Evolutionary conservation across 2,888 invertebrate genomes (phyloP).

Genomic region (Philhelius pedissequus): DNA sequence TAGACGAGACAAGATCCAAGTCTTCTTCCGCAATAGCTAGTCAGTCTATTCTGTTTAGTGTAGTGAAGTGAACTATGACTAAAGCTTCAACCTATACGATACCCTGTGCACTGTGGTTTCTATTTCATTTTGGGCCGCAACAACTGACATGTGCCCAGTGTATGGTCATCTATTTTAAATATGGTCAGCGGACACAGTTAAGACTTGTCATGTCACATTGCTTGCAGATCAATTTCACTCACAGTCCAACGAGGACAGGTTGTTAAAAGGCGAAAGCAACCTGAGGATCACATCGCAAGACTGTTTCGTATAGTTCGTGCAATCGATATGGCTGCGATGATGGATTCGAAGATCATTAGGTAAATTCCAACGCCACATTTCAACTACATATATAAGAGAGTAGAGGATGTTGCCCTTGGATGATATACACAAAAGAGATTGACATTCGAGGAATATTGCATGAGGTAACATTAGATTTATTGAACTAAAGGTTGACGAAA

Average conservation of each 20-base stretch:
- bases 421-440: conserved; percentile 1
- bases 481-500: not conserved
- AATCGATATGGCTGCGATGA: not conserved
- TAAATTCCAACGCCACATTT: conserved; percentile 41
- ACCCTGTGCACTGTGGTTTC: conserved; percentile 45
- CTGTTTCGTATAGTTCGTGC: not conserved
- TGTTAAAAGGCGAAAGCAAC: conserved; percentile 58
- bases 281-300: not conserved
- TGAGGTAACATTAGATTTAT: conserved; percentile 22
- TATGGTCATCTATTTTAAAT: conserved; percentile 63
- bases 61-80: conserved; percentile 46
- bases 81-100: not conserved
- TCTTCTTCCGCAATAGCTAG: conserved; percentile 32
- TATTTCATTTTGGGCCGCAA: conserved; percentile 52
- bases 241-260: conserved; percentile 47
- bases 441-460: conserved; percentile 42
- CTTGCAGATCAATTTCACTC: conserved; percentile 60
- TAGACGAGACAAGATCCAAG: conserved; percentile 16
- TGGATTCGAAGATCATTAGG: conserved; percentile 51
- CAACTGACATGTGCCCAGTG: conserved; percentile 34
- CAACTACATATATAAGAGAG: too few relatives aligned
- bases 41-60: too few relatives aligned
- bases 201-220: conserved; percentile 63
- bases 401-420: conserved; percentile 22
- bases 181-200: conserved; percentile 62